Percentiles rank a stretch among this genome's conserved stretches.
These are phyloP conservation scores for Gerris buenoi DNA, from an alignment of 1,140 invertebrate genomes.

Conservation along the genomic window DNA sequence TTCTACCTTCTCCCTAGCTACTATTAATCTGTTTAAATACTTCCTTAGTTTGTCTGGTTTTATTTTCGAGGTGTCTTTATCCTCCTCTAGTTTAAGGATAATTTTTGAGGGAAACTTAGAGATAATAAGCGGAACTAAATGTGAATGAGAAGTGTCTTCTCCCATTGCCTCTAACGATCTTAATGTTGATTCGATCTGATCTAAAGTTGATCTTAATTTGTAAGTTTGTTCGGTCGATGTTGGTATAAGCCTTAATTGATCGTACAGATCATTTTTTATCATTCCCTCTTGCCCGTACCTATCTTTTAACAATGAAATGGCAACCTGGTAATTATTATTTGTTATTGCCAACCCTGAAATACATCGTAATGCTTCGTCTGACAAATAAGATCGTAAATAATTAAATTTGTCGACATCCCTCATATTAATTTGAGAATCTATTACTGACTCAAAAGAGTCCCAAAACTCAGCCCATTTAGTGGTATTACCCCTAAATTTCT, in stretches of 20 bases:
- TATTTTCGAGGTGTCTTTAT: neutral
- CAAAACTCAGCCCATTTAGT: neutral
- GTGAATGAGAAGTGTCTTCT: neutral
- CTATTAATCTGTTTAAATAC: neutral
- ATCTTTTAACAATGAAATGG: neutral
- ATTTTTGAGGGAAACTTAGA: neutral
- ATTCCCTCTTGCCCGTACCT: neutral
- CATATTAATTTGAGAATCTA: neutral
- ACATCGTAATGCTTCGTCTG: neutral
- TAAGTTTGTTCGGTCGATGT: neutral
- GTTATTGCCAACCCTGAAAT: neutral
- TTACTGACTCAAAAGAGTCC: neutral
- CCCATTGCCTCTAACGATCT: neutral
- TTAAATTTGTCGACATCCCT: neutral
- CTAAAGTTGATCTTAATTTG: neutral
- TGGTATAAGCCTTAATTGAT: neutral
- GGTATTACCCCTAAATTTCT: neutral
- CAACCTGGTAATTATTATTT: too few species aligned
- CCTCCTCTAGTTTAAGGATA: neutral
- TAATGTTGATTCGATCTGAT: neutral
- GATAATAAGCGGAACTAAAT: neutral
- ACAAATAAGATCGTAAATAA: neutral
- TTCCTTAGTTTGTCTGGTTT: neutral
- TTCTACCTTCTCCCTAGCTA: neutral
- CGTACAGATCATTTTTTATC: neutral